phyloP scores from a whole-genome alignment of 2,113 vertebrate species.

The Clarias batrachus region DNA sequence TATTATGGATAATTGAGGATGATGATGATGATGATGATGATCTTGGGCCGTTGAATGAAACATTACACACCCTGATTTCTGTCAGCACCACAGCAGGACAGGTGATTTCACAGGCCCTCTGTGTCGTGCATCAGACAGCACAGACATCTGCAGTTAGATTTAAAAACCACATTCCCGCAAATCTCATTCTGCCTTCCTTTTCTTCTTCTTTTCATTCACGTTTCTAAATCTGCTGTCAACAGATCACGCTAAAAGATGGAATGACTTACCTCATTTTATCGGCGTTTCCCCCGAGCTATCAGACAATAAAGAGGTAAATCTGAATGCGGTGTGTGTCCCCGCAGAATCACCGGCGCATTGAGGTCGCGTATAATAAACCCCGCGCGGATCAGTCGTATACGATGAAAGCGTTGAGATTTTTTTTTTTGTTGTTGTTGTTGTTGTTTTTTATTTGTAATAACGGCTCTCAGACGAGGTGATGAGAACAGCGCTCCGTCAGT shows the following conservation, averaged over 20 bases:
- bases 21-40: not conserved
- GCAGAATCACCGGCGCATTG: slow-evolving; percentile 39
- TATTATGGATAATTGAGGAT: not conserved
- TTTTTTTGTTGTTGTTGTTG: not conserved
- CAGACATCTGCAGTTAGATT: slow-evolving; percentile 10
- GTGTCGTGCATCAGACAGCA: not conserved
- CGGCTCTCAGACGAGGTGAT: slow-evolving; percentile 44
- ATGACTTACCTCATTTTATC: slow-evolving; percentile 76
- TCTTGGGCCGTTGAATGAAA: not conserved
- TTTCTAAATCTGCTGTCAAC: slow-evolving; percentile 11
- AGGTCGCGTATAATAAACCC: not conserved
- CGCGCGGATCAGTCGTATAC: not conserved
- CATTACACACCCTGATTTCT: slow-evolving; percentile 12
- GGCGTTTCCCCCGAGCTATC: slow-evolving; percentile 53
- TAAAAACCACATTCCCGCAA: not conserved
- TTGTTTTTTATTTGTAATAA: not conserved
- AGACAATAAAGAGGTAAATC: slow-evolving; percentile 28
- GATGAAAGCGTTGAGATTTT: slow-evolving; percentile 9
- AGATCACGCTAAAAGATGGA: slow-evolving; percentile 4
- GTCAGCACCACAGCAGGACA: slow-evolving; percentile 41
- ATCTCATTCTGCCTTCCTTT: not conserved
- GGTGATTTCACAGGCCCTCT: slow-evolving; percentile 33
- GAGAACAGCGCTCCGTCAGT: slow-evolving; percentile 48
- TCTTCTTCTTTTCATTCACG: not conserved
- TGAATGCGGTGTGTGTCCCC: not conserved